Base-by-base conservation (phyloP, 2,888 invertebrate genomes). In the Troides oblongomaculatus region DNA sequence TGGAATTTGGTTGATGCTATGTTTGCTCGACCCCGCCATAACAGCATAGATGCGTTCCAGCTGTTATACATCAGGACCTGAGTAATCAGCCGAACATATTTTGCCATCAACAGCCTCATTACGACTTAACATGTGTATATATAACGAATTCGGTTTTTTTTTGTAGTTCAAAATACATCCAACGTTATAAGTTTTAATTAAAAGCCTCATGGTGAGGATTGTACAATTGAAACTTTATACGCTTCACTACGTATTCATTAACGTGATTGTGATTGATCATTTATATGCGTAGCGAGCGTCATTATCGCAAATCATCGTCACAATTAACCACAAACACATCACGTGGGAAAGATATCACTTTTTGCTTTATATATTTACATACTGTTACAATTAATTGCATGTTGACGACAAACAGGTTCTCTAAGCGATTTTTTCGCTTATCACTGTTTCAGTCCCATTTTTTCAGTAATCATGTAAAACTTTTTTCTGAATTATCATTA, bases 211-310 rank as follows among this genome's bases (percentile, higher is more conserved):
- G 50, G 50, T 14, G 21, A 21, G 57, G 14, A 21, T 21, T 21
- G 21, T 57, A 10, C 21, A 21, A 12, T 57, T 23, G 25, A 59
- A 23, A 30, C 30, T 10, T 10, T 59, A 59, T 14, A 23, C 59
- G 30, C 25, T 21, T 21, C 59, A 30, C 25, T 59, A 59, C 59
- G 59, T 62, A 57, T 23, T 39, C 23, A 58, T 64, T 64, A 64
- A 58, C n/a, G 23, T 43, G 43, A 46, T n/a, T 10, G 30, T 60
- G 60, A 60, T 66, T 60, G 60, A 30, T 66, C 50, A 61, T 60
- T 60, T 66, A 66, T 53, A 66, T 65, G n/a, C 46, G 58, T 30
- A 59, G 46, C 58, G 43, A 46, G 30, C 3, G 43, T 64, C 4
- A 46, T 59, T 59, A 58, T 58, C 58, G 25, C 59, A 25, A 39